Percentiles rank a stretch among this genome's conserved stretches.
phyloP scores from a whole-genome alignment of 2,113 vertebrate species.

The Lasiurus cinereus region DNA sequence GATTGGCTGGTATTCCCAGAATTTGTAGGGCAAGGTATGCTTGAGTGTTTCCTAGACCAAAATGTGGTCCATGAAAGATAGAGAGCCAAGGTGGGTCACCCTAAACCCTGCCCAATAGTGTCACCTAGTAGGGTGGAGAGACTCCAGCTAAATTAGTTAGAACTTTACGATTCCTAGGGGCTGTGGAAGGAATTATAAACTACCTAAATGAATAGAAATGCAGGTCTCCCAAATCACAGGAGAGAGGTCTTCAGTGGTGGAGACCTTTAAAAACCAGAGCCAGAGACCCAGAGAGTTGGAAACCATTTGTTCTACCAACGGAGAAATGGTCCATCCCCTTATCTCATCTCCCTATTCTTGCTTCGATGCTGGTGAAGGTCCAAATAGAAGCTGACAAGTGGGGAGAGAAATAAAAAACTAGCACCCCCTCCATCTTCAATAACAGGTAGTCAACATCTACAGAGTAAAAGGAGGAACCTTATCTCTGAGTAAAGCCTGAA shows the following conservation, averaged over 20 bases:
- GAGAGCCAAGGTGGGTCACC: background rate
- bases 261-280: constrained; percentile 11
- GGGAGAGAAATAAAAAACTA: constrained; percentile 2
- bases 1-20: constrained; percentile 21
- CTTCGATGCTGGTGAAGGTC: background rate
- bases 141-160: background rate
- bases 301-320: constrained; percentile 39
- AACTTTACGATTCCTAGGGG: background rate
- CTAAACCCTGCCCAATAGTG: background rate
- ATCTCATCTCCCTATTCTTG: constrained; percentile 23
- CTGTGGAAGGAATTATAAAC: constrained; percentile 21
- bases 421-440: background rate
- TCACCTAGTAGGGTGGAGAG: background rate
- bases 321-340: background rate
- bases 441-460: background rate
- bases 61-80: background rate
- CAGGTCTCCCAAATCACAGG: background rate
- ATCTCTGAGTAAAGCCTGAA: constrained; percentile 51
- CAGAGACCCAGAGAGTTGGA: constrained; percentile 9
- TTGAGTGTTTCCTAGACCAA: constrained; percentile 41
- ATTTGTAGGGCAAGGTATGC: constrained; percentile 5
- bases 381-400: constrained; percentile 25
- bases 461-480: background rate
- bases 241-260: background rate
- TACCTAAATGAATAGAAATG: constrained; percentile 16